Evolutionary conservation across 2,797 vertebrate species (phyloP).

Genomic region (Dipus sagitta): DNA sequence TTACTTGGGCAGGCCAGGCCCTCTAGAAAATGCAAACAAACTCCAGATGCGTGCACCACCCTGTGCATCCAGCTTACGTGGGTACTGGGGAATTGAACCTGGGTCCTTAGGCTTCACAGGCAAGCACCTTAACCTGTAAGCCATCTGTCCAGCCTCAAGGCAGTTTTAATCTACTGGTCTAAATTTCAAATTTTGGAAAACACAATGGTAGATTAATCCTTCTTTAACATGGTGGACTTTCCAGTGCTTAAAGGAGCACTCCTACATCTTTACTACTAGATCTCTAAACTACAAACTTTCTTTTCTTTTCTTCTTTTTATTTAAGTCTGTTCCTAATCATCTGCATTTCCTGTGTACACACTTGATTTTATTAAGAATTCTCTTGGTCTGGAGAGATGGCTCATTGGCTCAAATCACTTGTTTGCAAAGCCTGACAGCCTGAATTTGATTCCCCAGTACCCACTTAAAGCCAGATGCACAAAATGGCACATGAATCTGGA

Average conservation of each 20-base stretch:
- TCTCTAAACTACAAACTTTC: background rate
- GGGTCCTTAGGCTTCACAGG: too few relatives aligned
- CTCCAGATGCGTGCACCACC: too few relatives aligned
- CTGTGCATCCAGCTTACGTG: too few relatives aligned
- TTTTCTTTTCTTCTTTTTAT: constrained; percentile 5
- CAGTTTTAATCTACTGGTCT: background rate
- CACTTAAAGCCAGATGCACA: background rate
- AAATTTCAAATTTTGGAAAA: background rate
- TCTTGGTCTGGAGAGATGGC: too few relatives aligned
- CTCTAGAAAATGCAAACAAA: too few relatives aligned
- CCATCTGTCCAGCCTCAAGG: background rate
- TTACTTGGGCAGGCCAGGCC: too few relatives aligned
- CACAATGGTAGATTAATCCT: background rate
- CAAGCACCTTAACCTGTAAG: too few relatives aligned
- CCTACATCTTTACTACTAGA: background rate
- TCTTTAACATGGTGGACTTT: background rate
- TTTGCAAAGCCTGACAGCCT: too few relatives aligned
- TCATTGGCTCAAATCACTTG: too few relatives aligned
- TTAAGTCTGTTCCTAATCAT: background rate
- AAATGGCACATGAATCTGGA: too few relatives aligned
- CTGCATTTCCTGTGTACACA: constrained; percentile 9
- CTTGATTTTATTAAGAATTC: background rate
- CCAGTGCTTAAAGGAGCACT: background rate
- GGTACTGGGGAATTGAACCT: too few relatives aligned
- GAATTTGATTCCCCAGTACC: background rate